Conservation (phyloP, 1,140 invertebrate species). For the Globodera rostochiensis region DNA sequence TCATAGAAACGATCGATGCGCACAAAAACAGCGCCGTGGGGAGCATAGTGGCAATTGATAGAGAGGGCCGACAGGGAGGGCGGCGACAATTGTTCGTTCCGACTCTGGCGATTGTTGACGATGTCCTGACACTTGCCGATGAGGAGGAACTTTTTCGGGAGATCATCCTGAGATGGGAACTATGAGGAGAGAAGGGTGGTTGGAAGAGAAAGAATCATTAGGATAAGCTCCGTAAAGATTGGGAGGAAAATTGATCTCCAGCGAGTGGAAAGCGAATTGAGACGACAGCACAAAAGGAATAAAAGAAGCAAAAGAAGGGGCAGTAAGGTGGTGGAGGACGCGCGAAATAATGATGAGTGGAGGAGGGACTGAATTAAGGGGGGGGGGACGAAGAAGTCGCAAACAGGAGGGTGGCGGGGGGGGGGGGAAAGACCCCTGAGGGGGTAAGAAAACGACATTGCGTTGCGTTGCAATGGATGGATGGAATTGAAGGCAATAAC, state of each 20-base stretch:
- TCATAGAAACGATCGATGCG: constrained; percentile 10
- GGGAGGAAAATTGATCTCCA: not conserved
- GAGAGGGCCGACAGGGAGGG: not conserved
- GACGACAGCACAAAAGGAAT: constrained; percentile 11
- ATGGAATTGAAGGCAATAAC: not conserved
- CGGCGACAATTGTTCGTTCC: not conserved
- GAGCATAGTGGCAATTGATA: not conserved
- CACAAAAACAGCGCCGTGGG: not conserved
- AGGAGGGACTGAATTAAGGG: not conserved
- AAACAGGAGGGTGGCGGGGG: not conserved
- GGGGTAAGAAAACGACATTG: too few species aligned
- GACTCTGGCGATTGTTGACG: not conserved
- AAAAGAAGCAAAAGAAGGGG: not conserved
- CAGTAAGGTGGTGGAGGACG: not conserved
- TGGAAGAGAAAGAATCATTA: not conserved
- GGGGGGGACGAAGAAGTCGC: not conserved
- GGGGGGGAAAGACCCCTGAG: not conserved
- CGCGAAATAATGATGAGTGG: not conserved
- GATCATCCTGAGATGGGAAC: not conserved
- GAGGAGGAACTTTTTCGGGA: not conserved
- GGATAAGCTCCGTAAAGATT: not conserved
- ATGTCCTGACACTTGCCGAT: not conserved
- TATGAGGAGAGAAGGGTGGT: not conserved
- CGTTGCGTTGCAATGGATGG: too few species aligned
- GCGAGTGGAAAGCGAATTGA: constrained; percentile 8